Evolutionary conservation across 1,140 invertebrate species (phyloP).

Genomic region (Drosophila ficusphila): DNA sequence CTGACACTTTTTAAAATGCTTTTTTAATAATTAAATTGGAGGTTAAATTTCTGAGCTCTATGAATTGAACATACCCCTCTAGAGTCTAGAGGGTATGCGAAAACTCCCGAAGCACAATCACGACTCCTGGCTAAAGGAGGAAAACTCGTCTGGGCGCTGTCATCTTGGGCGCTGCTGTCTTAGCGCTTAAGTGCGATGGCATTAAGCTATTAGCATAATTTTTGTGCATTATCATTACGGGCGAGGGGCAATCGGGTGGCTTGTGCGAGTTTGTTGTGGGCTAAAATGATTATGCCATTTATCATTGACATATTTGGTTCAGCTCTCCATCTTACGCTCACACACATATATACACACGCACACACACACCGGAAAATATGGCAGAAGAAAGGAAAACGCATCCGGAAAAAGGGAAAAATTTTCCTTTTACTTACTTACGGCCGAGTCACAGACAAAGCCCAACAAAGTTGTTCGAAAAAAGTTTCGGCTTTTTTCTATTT

Average conservation of each 20-base stretch:
- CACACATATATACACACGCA: neutral
- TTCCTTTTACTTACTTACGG: slow-evolving; percentile 51
- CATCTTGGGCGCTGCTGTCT: slow-evolving; percentile 56
- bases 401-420: slow-evolving; percentile 25
- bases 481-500: slow-evolving; percentile 21
- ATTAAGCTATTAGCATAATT: slow-evolving; percentile 82
- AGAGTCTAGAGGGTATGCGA: neutral
- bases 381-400: slow-evolving; percentile 27
- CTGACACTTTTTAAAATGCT: too few relatives aligned
- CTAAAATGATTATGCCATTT: slow-evolving; percentile 65
- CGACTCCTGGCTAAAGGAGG: slow-evolving; percentile 1
- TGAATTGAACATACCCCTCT: neutral
- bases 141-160: slow-evolving; percentile 8
- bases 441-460: slow-evolving; percentile 1
- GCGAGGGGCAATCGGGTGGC: slow-evolving; percentile 10
- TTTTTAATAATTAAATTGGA: too few relatives aligned
- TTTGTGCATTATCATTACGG: slow-evolving; percentile 75
- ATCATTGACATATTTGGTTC: slow-evolving; percentile 69
- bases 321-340: neutral
- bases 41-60: too few relatives aligned
- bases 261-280: slow-evolving; percentile 37
- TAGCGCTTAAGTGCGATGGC: slow-evolving; percentile 72
- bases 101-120: slow-evolving; percentile 5
- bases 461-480: slow-evolving; percentile 30
- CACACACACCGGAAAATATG: slow-evolving; percentile 6